These are phyloP conservation scores for Crioceris asparagi DNA, from an alignment of 2,888 invertebrate species.

Conservation along the genomic window DNA sequence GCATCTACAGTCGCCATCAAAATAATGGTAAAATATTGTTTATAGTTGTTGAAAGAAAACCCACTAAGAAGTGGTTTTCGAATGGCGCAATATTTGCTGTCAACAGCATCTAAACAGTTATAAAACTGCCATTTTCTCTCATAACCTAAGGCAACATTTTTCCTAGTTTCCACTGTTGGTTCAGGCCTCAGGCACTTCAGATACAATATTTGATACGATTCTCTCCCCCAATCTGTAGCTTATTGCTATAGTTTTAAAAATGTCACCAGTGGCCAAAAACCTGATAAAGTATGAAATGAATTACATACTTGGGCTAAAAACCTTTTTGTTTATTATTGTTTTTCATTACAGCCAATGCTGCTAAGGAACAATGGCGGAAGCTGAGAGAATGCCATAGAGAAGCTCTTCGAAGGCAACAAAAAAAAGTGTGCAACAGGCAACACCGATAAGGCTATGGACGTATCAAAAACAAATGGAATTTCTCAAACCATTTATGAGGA, in stretches of 20 bases:
- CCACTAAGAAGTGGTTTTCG: too few species aligned
- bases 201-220: constrained; percentile 31
- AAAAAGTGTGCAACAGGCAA: constrained; percentile 8
- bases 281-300: too few species aligned
- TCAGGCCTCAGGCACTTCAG: constrained; percentile 22
- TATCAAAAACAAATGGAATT: constrained; percentile 8
- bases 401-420: constrained; percentile 9
- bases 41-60: constrained; percentile 26
- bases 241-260: constrained; percentile 5
- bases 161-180: constrained; percentile 18
- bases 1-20: constrained; percentile 24
- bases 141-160: constrained; percentile 22
- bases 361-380: constrained; percentile 1
- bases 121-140: constrained; percentile 24
- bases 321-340: too few species aligned
- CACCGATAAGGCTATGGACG: constrained; percentile 6
- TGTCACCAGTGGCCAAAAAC: constrained; percentile 7
- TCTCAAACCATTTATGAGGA: constrained; percentile 6
- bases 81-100: too few species aligned
- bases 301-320: too few species aligned
- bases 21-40: constrained; percentile 23
- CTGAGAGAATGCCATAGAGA: constrained; percentile 6
- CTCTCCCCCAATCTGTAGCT: constrained; percentile 7
- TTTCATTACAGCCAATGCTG: not conserved
- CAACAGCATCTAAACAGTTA: constrained; percentile 22